phyloP scores from a whole-genome alignment of 2,888 invertebrate species.

The Norana najaformis region DNA sequence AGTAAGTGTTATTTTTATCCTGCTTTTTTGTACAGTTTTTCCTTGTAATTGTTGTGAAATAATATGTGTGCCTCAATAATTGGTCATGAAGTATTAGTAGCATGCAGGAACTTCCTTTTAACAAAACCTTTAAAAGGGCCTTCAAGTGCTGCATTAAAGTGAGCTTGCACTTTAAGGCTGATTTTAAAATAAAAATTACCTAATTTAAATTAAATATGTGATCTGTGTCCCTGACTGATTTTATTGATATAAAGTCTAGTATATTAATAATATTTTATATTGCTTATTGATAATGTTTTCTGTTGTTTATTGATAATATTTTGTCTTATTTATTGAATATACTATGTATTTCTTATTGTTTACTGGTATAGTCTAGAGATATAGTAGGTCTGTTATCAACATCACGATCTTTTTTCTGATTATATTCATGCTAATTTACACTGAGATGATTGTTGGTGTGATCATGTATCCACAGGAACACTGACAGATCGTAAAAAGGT shows the following conservation, averaged over 20 bases:
- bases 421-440: neutral
- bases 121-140: too few species aligned
- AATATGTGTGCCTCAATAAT: too few species aligned
- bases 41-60: neutral
- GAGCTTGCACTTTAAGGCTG: too few species aligned
- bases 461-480: conserved; percentile 66
- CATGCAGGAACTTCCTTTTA: too few species aligned
- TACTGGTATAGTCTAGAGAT: neutral
- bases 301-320: neutral
- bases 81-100: too few species aligned
- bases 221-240: too few species aligned
- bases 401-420: neutral
- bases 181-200: too few species aligned
- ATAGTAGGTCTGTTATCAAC: neutral
- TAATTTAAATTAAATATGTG: too few species aligned
- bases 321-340: too few species aligned
- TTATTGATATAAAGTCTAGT: too few species aligned
- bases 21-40: neutral
- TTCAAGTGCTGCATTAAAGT: too few species aligned
- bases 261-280: neutral
- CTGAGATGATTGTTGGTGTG: neutral
- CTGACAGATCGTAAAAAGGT: conserved; percentile 90
- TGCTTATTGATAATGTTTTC: neutral
- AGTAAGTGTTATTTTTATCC: neutral
- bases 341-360: neutral